Conservation (phyloP, 1,140 invertebrate genomes). For the Leptinotarsa defecta region DNA sequence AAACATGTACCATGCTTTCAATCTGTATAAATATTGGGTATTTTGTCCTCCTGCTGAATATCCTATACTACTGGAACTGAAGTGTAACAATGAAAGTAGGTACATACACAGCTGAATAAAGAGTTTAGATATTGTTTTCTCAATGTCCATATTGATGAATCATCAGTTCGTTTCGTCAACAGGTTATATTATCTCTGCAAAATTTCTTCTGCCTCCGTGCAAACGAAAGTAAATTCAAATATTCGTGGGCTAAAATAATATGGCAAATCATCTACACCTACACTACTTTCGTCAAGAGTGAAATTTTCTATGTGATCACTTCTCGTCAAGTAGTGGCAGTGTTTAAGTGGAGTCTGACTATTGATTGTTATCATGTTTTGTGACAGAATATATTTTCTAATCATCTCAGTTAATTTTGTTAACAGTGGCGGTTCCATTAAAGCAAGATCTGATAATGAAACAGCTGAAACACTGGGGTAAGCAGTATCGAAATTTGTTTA, state of each 20-base stretch:
- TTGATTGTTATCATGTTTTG: background rate
- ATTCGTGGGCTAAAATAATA: slow-evolving; percentile 17
- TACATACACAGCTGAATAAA: no score
- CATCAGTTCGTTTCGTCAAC: background rate
- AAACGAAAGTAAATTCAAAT: slow-evolving; percentile 13
- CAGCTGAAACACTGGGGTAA: slow-evolving; percentile 31
- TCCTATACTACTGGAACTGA: no score
- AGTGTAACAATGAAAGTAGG: no score
- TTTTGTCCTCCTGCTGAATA: no score
- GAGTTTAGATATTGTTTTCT: no score
- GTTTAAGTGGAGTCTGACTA: background rate
- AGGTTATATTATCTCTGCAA: background rate
- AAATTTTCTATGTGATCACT: slow-evolving; percentile 16
- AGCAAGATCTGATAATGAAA: slow-evolving; percentile 14
- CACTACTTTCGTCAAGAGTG: slow-evolving; percentile 17
- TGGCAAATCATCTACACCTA: slow-evolving; percentile 24
- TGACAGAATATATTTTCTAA: background rate
- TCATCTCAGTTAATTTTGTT: background rate
- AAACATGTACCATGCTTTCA: no score
- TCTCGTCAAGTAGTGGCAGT: background rate
- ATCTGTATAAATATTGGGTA: no score
- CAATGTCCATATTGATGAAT: background rate
- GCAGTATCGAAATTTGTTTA: slow-evolving; percentile 4
- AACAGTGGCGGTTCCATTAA: slow-evolving; percentile 2
- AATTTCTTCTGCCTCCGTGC: background rate